These are phyloP conservation scores for Lasioglossum zephyrum DNA, from an alignment of 2,888 invertebrate genomes.

Conservation along the genomic window DNA sequence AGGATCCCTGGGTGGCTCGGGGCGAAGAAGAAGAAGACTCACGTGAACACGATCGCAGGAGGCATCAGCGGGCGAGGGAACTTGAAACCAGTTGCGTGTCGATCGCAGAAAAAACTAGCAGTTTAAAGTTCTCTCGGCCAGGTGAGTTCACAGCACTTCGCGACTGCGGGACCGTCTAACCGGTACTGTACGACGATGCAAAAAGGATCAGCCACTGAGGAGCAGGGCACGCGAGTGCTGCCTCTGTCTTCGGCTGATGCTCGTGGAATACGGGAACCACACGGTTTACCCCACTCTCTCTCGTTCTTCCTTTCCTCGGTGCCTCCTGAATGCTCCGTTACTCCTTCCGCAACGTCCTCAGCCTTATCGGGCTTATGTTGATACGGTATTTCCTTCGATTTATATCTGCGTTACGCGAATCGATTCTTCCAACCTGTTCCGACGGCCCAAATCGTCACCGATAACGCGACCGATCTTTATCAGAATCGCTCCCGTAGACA, in stretches of 20 bases:
- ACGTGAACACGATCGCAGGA: conserved; percentile 22
- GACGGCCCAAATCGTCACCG: neutral
- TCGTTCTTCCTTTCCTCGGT: conserved; percentile 45
- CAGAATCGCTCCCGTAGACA: neutral
- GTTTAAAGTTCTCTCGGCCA: conserved; percentile 29
- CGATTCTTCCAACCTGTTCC: neutral
- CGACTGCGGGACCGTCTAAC: conserved; percentile 55
- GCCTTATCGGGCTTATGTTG: conserved; percentile 31
- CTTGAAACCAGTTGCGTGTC: conserved; percentile 43
- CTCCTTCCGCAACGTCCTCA: conserved; percentile 41
- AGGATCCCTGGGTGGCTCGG: neutral
- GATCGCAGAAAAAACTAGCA: conserved; percentile 20
- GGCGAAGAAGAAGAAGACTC: conserved; percentile 28
- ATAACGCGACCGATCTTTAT: conserved; percentile 1
- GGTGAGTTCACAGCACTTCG: conserved; percentile 45
- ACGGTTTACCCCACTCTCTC: conserved; percentile 51
- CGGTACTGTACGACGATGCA: conserved; percentile 56
- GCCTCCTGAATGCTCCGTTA: conserved; percentile 55
- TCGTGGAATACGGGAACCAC: conserved; percentile 58
- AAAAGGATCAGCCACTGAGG: conserved; percentile 54
- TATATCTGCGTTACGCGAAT: neutral
- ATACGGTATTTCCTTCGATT: conserved; percentile 7
- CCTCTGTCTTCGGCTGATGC: conserved; percentile 57
- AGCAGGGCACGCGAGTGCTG: conserved; percentile 63
- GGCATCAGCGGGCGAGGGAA: conserved; percentile 8